Base-by-base conservation (phyloP, 2,113 vertebrate genomes). In the Stictonetta naevosa region DNA sequence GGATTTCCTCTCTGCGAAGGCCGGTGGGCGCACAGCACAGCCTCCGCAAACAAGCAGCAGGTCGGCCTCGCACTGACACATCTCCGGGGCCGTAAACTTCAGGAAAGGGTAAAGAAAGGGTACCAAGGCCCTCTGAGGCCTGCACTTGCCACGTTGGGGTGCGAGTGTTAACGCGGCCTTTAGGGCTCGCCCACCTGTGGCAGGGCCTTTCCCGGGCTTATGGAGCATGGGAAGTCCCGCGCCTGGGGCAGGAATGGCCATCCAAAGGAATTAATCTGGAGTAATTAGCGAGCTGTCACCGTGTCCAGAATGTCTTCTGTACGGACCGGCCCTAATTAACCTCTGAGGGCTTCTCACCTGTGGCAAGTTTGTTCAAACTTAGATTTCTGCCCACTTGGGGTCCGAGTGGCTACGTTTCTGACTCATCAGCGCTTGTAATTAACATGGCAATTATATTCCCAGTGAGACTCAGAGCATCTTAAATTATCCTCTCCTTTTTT, bases 401-500 rank as follows among this genome's bases (percentile, higher is more conserved):
- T 78, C 82, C 63, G 28, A 92, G 88, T 67, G 74, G 63, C 86
- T 66, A 17, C 59, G 15, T 73, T 71, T 95, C 82, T 86, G 94
- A 89, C 76, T 95, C 88, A 95, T 86, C 66, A 63, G 2, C 58
- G 6, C 62, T 78, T 21, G 55, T 79, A 79, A 90, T 94, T 93
- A 96, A 74, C 62, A n/a, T 8, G 9, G 88, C 77, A 90, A 88
- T 95, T 93, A 90, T 34, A 72, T 88, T 91, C 56, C 9, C 83
- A 34, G 58, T 31, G 83, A 86, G 75, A 38, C 64, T 60, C 3
- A 6, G 72, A 83, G 79, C 84, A 21, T 69, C 92, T 82, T 75
- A 88, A 90, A 88, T 72, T 44, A 75, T 36, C 82, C 28, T 64
- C 80, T 26, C 26, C 17, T 48, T n/a, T 44, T 50, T n/a, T 11